Conservation (phyloP, 2,888 invertebrate species). For the Drosophila fungiperda region DNA sequence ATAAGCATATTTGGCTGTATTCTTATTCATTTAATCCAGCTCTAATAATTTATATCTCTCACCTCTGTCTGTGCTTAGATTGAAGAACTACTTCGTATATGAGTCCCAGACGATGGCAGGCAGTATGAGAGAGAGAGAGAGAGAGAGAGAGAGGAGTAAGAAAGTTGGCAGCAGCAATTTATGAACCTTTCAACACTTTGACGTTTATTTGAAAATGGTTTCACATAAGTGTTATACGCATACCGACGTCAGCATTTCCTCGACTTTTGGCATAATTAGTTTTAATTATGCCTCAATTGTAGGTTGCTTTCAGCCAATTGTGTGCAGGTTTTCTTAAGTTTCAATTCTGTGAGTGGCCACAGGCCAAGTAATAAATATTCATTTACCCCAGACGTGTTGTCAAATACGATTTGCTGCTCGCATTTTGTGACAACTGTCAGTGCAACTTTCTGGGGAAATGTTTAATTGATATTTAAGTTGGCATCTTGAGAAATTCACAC, state of each 20-base stretch:
- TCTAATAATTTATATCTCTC: not conserved
- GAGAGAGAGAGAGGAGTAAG: not conserved
- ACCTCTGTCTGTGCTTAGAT: conserved; percentile 7
- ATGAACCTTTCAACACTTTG: conserved; percentile 38
- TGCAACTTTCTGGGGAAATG: not conserved
- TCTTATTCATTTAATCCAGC: not conserved
- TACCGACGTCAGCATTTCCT: conserved; percentile 10
- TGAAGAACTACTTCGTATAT: not conserved
- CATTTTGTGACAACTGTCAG: not conserved
- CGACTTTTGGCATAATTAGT: conserved; percentile 47
- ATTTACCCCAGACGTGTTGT: conserved; percentile 36
- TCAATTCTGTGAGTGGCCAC: not conserved
- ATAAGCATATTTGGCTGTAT: not conserved
- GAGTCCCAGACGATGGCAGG: conserved; percentile 13
- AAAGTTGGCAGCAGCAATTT: conserved; percentile 23
- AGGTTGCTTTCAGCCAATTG: conserved; percentile 45
- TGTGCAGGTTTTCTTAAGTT: conserved; percentile 18
- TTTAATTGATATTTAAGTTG: conserved; percentile 7
- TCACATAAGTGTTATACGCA: conserved; percentile 3
- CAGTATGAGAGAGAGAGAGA: not conserved
- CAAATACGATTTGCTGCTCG: not conserved
- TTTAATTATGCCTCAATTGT: conserved; percentile 58
- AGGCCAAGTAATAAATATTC: conserved; percentile 64
- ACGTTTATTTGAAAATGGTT: conserved; percentile 54
- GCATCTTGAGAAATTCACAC: not conserved